Evolutionary conservation across 2,113 vertebrate species (phyloP), one percentile per base, ranked within the genome.

Genomic region (Eubucco bourcierii): DNA sequence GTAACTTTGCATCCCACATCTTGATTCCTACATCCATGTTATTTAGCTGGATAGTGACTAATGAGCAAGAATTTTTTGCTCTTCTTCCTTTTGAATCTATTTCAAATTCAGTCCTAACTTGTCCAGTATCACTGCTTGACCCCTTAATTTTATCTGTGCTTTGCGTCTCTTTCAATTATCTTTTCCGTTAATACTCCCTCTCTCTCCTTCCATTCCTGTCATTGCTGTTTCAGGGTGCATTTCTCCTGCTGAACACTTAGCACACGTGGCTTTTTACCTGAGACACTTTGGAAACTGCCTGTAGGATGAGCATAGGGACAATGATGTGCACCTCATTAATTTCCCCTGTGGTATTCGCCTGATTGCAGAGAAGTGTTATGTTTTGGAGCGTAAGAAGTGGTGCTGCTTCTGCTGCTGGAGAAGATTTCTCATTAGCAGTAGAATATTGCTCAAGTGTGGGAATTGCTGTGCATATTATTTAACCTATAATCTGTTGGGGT

Each of bases 1-100:
- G 7, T 87, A 33, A 31, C 34, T 84, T 71, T 74, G 41, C n/a
- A 64, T 21, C 28, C 46, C 24, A 9, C 56, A 13, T 25, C 16
- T 74, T 1, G 0, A 0, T 82, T 37, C 66, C 23, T n/a, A 4
- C 6, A 7, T 60, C n/a, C 6, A 4, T 70, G 12, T 84, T 87
- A 7, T 10, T 56, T 60, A 58, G 60, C 7, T 65, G 67, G 33
- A 4, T 72, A 46, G 15, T 71, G 41, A 29, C 18, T n/a, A 17
- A 11, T 15, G 80, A 75, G 33, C 19, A 15, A 24, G 5, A 25
- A 83, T 7, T 24, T 56, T 74, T 25, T 58, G 19, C 9, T 55
- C 31, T 58, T 70, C 9, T 64, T 81, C 50, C 16, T 66, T 53
- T 41, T 67, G 65, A 28, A 17, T 13, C 20, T 7, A 2, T 74